Evolutionary conservation across 2,888 invertebrate genomes (phyloP), one percentile per base, ranked within the genome.

Genomic region (Hydrotaea diabolus): DNA sequence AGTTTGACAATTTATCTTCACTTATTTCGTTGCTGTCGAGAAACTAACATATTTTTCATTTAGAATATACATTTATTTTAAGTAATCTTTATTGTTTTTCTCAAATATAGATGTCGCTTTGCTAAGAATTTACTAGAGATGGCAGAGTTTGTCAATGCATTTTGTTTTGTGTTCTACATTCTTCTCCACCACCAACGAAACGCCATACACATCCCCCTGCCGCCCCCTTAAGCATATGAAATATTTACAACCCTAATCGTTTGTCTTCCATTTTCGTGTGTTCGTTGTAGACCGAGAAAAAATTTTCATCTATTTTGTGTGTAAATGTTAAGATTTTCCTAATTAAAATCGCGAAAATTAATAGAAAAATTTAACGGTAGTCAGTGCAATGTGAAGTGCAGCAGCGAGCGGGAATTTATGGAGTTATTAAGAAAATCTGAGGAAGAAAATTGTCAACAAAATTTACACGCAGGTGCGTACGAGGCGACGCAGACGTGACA

Each of bases 381-480:
- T 55, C 46, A 19, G 80, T 86, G 82, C 86, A 85, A 87, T 87
- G 87, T 86, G 73, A 85, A 73, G 75, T 77, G 77, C 77, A 80
- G 80, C 55, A 76, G 57, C 69, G 76, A 87, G 21, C 26, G 73
- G 53, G 77, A 82, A 87, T 86, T 86, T 15, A 85, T 86, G 81
- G 84, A 88, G 87, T 86, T 83, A 80, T 87, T 87, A 64, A 86
- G 87, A 31, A 31, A 89, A 87, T 87, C 85, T 86, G 80, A 87
- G 71, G 59, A 21, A 59, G 83, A 88, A 88, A 89, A 86, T 88
- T 87, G 88, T 88, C 87, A 93, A 87, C 87, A 88, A 93, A 93
- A 94, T 93, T 90, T 93, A 93, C 96, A 96, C 96, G 96, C 96
- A 97, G 96, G 97, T 97, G 97, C 97, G 97, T 97, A 89, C 11